These are phyloP conservation scores for Luffia ferchaultella DNA, from an alignment of 2,888 invertebrate genomes.

Conservation along the genomic window DNA sequence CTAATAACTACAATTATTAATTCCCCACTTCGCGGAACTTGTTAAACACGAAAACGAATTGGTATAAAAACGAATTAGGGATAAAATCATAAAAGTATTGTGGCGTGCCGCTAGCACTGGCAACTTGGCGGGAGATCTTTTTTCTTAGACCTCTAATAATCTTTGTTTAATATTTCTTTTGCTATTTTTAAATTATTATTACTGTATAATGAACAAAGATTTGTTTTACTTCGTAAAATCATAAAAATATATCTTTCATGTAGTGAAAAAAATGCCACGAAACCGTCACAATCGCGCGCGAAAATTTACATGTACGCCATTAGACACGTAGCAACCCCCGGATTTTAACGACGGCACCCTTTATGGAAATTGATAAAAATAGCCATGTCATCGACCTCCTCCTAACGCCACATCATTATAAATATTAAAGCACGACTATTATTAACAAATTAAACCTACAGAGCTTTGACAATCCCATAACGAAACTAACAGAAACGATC, in stretches of 20 bases:
- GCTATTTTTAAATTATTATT: constrained; percentile 18
- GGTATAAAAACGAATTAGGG: not conserved
- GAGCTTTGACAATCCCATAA: not conserved
- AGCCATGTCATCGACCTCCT: constrained; percentile 25
- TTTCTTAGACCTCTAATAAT: constrained; percentile 27
- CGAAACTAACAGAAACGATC: not conserved
- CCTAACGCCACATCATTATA: not conserved
- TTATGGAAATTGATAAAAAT: constrained; percentile 61
- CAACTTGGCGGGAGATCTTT: constrained; percentile 52
- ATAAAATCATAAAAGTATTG: not conserved
- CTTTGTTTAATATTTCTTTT: not conserved
- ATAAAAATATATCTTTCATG: constrained; percentile 38
- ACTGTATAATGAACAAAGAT: constrained; percentile 30
- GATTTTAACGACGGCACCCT: constrained; percentile 52
- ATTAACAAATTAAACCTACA: not conserved
- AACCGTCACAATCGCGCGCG: constrained; percentile 66
- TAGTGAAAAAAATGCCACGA: constrained; percentile 63
- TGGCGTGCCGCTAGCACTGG: constrained; percentile 12
- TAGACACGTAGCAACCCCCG: constrained; percentile 65
- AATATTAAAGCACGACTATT: not conserved
- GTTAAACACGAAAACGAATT: not conserved
- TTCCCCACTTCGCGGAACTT: not conserved
- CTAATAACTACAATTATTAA: not conserved
- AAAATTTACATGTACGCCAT: constrained; percentile 65
- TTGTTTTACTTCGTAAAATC: constrained; percentile 25